Conservation (phyloP, 2,113 vertebrate genomes). For the Poeciliopsis prolifica region DNA sequence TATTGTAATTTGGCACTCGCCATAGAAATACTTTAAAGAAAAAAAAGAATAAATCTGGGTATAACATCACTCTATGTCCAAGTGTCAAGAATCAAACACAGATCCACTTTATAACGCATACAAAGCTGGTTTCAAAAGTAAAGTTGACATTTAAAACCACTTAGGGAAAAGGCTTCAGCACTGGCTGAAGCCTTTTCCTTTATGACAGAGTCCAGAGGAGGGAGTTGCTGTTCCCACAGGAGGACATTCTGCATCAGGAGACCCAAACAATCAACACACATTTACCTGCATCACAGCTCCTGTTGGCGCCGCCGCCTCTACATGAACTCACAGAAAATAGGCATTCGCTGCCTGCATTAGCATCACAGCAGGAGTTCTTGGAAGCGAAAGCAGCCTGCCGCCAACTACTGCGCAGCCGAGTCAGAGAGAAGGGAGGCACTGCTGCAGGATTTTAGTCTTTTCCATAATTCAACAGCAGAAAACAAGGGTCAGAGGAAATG, state of each 20-base stretch:
- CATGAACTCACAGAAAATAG: not conserved
- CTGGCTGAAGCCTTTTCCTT: not conserved
- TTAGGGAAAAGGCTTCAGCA: not conserved
- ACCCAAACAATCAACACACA: not conserved
- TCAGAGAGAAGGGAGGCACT: not conserved
- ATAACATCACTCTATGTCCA: too few species aligned
- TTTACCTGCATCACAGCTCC: not conserved
- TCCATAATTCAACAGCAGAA: not conserved
- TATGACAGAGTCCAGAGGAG: not conserved
- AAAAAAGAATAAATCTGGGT: too few species aligned
- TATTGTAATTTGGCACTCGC: too few species aligned
- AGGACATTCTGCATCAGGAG: not conserved
- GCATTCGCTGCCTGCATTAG: constrained; percentile 16
- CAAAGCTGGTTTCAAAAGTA: too few species aligned
- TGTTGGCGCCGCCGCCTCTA: not conserved
- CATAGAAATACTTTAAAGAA: too few species aligned
- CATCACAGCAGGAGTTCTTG: constrained; percentile 21
- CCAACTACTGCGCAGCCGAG: not conserved
- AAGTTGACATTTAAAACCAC: not conserved
- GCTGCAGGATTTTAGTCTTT: constrained; percentile 15
- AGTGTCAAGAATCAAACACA: too few species aligned
- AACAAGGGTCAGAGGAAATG: constrained; percentile 12
- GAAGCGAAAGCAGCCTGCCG: constrained; percentile 8
- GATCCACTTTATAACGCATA: too few species aligned
- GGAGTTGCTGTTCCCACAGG: not conserved